phyloP scores from a whole-genome alignment of 2,888 invertebrate genomes.

The Pherbina coryleti region DNA sequence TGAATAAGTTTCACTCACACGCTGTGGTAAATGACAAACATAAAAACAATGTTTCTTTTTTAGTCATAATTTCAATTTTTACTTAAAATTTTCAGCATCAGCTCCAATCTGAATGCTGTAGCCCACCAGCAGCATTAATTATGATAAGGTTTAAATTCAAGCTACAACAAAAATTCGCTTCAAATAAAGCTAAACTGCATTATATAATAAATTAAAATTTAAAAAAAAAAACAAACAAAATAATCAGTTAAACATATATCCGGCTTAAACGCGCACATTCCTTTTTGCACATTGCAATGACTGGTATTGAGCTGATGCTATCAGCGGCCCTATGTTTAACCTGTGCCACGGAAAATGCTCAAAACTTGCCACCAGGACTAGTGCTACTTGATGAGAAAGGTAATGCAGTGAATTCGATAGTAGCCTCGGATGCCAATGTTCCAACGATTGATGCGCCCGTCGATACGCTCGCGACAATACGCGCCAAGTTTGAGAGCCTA shows the following conservation, averaged over 20 bases:
- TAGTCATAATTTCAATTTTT: neutral
- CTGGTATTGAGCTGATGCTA: constrained; percentile 62
- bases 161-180: constrained; percentile 6
- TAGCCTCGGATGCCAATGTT: constrained; percentile 16
- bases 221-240: neutral
- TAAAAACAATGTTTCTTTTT: too few relatives aligned
- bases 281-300: constrained; percentile 41
- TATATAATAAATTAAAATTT: constrained; percentile 23
- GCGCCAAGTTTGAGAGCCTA: constrained; percentile 53
- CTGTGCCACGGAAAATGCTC: constrained; percentile 54
- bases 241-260: neutral
- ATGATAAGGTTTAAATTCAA: constrained; percentile 29
- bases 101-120: neutral
- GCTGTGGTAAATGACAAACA: neutral
- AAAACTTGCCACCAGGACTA: constrained; percentile 48
- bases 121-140: neutral
- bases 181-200: neutral
- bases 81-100: neutral
- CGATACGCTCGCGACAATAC: constrained; percentile 54
- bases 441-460: constrained; percentile 45
- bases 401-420: neutral
- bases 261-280: constrained; percentile 17
- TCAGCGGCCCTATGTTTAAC: constrained; percentile 61
- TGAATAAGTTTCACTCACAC: constrained; percentile 1
- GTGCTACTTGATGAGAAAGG: constrained; percentile 49